Percentiles rank a stretch among this genome's conserved stretches.
Conservation (phyloP, 2,797 vertebrate genomes). For the Pygocentrus nattereri region DNA sequence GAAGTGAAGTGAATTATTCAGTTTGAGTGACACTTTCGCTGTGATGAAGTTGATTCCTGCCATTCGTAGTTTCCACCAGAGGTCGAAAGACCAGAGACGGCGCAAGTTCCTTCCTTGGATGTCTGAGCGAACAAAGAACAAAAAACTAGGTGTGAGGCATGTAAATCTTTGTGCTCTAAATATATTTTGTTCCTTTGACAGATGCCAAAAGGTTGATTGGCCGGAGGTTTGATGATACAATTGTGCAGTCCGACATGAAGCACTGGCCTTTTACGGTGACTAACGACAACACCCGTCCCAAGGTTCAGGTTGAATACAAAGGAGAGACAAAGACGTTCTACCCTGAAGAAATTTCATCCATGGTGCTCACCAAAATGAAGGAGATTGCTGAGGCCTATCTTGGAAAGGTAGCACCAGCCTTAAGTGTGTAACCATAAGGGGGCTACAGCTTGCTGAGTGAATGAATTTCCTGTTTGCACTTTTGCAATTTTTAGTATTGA, state of each 20-base stretch:
- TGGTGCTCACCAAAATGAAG: constrained; percentile 86
- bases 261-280: constrained; percentile 84
- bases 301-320: constrained; percentile 85
- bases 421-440: no score
- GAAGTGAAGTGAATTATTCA: no score
- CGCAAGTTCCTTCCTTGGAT: constrained; percentile 73
- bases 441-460: no score
- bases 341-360: constrained; percentile 83
- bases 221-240: constrained; percentile 90
- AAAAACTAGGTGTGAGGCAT: background rate
- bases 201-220: constrained; percentile 98
- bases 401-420: constrained; percentile 80
- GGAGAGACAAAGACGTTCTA: constrained; percentile 80
- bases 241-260: constrained; percentile 88
- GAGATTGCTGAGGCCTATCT: constrained; percentile 85
- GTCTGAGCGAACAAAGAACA: constrained; percentile 55
- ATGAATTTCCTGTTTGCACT: no score
- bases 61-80: constrained; percentile 92
- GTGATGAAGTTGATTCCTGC: constrained; percentile 73
- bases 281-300: constrained; percentile 79
- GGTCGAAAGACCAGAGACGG: constrained; percentile 79
- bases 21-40: constrained; percentile 26
- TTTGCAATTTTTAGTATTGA: background rate
- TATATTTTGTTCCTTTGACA: constrained; percentile 49
- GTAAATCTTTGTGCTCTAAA: rapidly evolving